Evolutionary conservation across 2,113 vertebrate species (phyloP).

Genomic region (Bos javanicus): DNA sequence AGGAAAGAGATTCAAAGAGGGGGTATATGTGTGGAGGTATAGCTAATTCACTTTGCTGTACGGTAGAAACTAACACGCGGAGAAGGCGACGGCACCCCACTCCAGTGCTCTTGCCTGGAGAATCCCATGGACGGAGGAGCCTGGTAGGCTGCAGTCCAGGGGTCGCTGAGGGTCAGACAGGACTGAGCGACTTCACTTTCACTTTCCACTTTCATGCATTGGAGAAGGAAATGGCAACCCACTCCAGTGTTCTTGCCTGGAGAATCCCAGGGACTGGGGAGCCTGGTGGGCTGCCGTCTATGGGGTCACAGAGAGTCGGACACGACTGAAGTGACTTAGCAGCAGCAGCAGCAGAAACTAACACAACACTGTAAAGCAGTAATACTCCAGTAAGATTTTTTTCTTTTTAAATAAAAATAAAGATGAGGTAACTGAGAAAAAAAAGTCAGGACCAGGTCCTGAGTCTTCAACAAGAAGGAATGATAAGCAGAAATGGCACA

Average conservation of each 20-base stretch:
- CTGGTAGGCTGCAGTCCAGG: too few relatives aligned
- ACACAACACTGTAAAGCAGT: neutral
- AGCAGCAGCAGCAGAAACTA: neutral
- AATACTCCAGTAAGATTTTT: neutral
- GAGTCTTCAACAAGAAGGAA: neutral
- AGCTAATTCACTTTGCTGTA: neutral
- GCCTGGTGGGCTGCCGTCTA: too few relatives aligned
- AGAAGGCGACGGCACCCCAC: too few relatives aligned
- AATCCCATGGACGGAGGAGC: too few relatives aligned
- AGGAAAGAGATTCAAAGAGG: neutral
- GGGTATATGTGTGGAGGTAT: neutral
- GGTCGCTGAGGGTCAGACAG: too few relatives aligned
- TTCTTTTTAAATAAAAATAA: neutral
- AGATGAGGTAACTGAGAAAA: neutral
- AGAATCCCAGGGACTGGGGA: too few relatives aligned
- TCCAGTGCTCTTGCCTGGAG: too few relatives aligned
- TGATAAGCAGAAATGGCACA: neutral
- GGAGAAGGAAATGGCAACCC: too few relatives aligned
- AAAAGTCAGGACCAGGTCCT: neutral
- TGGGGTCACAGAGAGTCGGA: fast-evolving
- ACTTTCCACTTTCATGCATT: too few relatives aligned
- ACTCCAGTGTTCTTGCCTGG: too few relatives aligned
- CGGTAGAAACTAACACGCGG: neutral
- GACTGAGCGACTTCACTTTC: too few relatives aligned
- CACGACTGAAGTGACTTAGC: too few relatives aligned